Percentiles rank a stretch among this genome's conserved stretches.
phyloP scores from a whole-genome alignment of 2,113 vertebrate genomes.

The Mustelus asterias region DNA sequence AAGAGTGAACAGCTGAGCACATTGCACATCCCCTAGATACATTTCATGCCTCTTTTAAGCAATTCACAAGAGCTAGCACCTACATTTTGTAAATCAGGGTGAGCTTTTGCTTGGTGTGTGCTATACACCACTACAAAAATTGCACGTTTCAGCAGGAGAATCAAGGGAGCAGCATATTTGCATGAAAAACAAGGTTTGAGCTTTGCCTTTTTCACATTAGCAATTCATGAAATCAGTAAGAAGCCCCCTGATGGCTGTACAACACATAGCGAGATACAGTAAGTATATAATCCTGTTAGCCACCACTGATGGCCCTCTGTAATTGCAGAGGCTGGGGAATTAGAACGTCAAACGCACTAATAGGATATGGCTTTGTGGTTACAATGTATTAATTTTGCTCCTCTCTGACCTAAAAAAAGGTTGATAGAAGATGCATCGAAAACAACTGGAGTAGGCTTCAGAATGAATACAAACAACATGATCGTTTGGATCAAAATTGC shows the following conservation, averaged over 20 bases:
- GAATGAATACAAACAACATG: background rate
- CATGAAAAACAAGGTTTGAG: background rate
- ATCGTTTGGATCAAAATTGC: background rate
- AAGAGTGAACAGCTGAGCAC: background rate
- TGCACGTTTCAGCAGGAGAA: no score
- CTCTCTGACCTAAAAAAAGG: background rate
- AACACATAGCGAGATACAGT: background rate
- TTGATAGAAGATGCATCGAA: background rate
- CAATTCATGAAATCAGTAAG: conserved; percentile 3
- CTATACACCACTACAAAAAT: no score
- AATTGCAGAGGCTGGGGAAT: background rate
- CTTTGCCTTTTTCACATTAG: background rate
- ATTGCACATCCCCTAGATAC: no score
- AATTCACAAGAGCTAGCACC: background rate
- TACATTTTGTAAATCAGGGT: background rate
- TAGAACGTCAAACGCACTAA: background rate
- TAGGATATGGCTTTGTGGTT: background rate
- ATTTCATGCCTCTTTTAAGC: background rate
- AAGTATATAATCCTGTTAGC: conserved; percentile 22
- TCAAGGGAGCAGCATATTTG: background rate
- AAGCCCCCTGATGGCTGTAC: background rate
- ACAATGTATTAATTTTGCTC: conserved; percentile 12
- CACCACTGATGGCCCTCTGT: background rate
- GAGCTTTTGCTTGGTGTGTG: background rate
- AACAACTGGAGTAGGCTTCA: background rate